These are phyloP conservation scores for Pseudomyrmex cubaensis DNA, from an alignment of 1,140 invertebrate genomes.

Conservation along the genomic window DNA sequence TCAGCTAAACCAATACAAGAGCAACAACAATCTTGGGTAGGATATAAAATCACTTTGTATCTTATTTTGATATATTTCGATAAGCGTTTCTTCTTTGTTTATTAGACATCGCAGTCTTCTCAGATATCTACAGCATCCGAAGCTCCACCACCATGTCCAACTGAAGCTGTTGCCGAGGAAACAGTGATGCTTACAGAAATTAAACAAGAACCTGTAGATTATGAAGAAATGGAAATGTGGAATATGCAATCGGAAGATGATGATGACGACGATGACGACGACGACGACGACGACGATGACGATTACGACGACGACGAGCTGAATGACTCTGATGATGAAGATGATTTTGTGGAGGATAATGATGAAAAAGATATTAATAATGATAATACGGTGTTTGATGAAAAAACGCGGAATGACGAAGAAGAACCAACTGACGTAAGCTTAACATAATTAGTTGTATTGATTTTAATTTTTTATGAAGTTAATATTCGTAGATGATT, in stretches of 20 bases:
- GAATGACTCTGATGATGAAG: slow-evolving; percentile 70
- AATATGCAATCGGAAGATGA: slow-evolving; percentile 76
- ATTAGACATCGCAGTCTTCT: slow-evolving; percentile 65
- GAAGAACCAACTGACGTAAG: slow-evolving; percentile 77
- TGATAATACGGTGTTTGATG: slow-evolving; percentile 28
- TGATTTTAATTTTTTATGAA: slow-evolving; percentile 38
- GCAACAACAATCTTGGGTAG: slow-evolving; percentile 73
- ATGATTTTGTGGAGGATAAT: slow-evolving; percentile 72
- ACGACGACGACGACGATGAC: slow-evolving; percentile 74
- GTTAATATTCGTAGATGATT: not conserved
- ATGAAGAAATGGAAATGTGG: slow-evolving; percentile 80
- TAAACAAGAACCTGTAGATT: slow-evolving; percentile 83
- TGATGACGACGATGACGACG: slow-evolving; percentile 77
- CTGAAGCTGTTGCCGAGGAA: slow-evolving; percentile 62
- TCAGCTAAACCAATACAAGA: slow-evolving; percentile 63
- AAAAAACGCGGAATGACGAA: slow-evolving; percentile 52
- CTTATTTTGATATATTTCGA: not conserved
- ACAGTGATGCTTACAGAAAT: slow-evolving; percentile 78
- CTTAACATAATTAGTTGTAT: slow-evolving; percentile 50
- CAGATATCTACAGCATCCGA: slow-evolving; percentile 67
- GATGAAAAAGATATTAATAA: slow-evolving; percentile 65
- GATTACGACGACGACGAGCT: slow-evolving; percentile 75
- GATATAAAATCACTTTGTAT: slow-evolving; percentile 23
- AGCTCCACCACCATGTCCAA: slow-evolving; percentile 35
- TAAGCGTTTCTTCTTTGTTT: slow-evolving; percentile 9